These are phyloP conservation scores for Desmophyllum pertusum DNA, from an alignment of 92 coral and sea anemone species.

Conservation along the genomic window DNA sequence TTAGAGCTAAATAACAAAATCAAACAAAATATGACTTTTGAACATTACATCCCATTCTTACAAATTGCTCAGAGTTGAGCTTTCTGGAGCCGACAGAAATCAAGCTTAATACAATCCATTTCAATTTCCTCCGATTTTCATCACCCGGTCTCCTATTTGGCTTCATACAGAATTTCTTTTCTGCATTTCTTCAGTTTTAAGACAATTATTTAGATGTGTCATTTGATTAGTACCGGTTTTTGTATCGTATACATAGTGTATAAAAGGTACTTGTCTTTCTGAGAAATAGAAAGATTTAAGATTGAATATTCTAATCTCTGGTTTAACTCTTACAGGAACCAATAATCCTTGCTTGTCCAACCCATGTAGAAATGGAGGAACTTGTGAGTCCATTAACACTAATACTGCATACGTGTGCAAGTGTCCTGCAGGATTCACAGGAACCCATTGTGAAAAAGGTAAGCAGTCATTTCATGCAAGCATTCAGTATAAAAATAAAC, in stretches of 20 bases:
- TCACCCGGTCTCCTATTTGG: not conserved
- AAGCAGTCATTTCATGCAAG: conserved; percentile 4
- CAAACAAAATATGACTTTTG: not conserved
- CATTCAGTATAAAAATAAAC: not conserved
- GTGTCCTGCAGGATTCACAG: conserved; percentile 78
- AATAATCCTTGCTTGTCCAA: conserved; percentile 52
- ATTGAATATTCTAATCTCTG: not conserved
- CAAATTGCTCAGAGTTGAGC: not conserved
- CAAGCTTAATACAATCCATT: not conserved
- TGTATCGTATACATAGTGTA: too few species aligned
- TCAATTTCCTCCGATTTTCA: too few species aligned
- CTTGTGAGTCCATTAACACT: conserved; percentile 46
- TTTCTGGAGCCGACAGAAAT: not conserved
- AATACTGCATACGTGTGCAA: conserved; percentile 51
- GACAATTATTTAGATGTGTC: too few species aligned
- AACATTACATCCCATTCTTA: not conserved
- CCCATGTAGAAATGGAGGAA: conserved; percentile 94
- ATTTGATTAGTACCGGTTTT: too few species aligned
- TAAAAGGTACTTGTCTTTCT: too few species aligned
- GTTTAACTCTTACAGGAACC: conserved; percentile 7
- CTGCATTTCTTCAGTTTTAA: too few species aligned
- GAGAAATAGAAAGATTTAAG: too few species aligned
- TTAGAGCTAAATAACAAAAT: not conserved
- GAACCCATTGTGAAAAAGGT: conserved; percentile 79
- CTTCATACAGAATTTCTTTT: too few species aligned